These are phyloP conservation scores for Pangasianodon gigas DNA, from an alignment of 2,113 vertebrate genomes.

Conservation along the genomic window DNA sequence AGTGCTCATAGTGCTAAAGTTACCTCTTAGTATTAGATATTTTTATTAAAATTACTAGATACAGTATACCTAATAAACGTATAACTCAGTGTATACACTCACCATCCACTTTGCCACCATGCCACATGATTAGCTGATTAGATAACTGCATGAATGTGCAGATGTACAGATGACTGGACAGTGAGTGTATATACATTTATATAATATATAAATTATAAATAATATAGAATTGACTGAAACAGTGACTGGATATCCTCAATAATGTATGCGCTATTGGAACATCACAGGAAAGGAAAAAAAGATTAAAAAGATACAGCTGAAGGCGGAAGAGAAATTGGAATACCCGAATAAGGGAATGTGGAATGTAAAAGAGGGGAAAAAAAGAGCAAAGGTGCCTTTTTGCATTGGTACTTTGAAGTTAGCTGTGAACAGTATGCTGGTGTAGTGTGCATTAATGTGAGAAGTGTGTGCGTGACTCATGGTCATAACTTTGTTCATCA, in stretches of 20 bases:
- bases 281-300: not conserved
- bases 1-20: too few relatives aligned
- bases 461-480: constrained; percentile 47
- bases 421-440: constrained; percentile 23
- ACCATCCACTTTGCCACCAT: too few relatives aligned
- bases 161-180: too few relatives aligned
- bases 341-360: not conserved
- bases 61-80: not conserved
- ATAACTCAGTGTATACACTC: not conserved
- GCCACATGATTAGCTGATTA: too few relatives aligned
- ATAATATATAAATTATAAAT: too few relatives aligned
- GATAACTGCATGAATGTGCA: too few relatives aligned
- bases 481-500: constrained; percentile 44
- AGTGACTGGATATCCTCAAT: not conserved
- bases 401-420: constrained; percentile 22
- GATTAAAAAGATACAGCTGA: not conserved
- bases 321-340: not conserved
- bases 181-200: not conserved
- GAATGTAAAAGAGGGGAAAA: not conserved
- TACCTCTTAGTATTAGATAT: not conserved
- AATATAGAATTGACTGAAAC: constrained; percentile 1
- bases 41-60: not conserved
- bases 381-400: constrained; percentile 13
- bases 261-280: not conserved
- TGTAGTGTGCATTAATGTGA: constrained; percentile 32